Percentiles rank a stretch among this genome's conserved stretches.
Evolutionary conservation across 2,797 vertebrate species (phyloP).

Genomic region (Pantherophis alleghaniensis): DNA sequence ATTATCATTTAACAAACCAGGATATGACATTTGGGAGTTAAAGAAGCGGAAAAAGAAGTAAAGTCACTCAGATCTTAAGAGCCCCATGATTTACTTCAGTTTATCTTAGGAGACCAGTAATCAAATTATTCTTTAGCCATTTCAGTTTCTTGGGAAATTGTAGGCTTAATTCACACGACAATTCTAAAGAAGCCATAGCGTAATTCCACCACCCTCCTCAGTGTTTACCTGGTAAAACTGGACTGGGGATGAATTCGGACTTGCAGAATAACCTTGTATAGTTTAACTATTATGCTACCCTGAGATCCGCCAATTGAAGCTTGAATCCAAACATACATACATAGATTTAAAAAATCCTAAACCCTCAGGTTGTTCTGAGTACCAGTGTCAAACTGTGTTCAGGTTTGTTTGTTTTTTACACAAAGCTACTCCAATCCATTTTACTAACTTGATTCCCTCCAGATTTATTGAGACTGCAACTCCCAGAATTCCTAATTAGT

Average conservation of each 20-base stretch:
- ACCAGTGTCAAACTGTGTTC: neutral
- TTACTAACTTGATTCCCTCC: neutral
- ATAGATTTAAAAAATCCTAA: neutral
- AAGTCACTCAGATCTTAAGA: neutral
- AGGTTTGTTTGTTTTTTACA: neutral
- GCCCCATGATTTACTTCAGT: neutral
- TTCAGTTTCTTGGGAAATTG: neutral
- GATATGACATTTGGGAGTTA: neutral
- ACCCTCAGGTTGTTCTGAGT: neutral
- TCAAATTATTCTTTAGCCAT: neutral
- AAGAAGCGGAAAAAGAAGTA: neutral
- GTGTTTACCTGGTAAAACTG: neutral
- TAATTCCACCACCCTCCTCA: neutral
- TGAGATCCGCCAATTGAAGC: neutral
- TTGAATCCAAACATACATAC: neutral
- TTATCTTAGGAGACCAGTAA: constrained; percentile 2
- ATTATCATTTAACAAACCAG: neutral
- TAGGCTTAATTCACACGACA: neutral
- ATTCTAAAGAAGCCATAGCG: neutral
- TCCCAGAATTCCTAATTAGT: neutral
- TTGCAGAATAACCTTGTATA: neutral
- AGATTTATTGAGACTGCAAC: neutral
- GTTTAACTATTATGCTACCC: neutral
- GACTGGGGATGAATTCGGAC: neutral
- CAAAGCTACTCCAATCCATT: neutral